Percentiles rank a stretch among this genome's conserved stretches.
phyloP scores from a whole-genome alignment of 2,113 vertebrate species.

The Ranitomeya imitator region DNA sequence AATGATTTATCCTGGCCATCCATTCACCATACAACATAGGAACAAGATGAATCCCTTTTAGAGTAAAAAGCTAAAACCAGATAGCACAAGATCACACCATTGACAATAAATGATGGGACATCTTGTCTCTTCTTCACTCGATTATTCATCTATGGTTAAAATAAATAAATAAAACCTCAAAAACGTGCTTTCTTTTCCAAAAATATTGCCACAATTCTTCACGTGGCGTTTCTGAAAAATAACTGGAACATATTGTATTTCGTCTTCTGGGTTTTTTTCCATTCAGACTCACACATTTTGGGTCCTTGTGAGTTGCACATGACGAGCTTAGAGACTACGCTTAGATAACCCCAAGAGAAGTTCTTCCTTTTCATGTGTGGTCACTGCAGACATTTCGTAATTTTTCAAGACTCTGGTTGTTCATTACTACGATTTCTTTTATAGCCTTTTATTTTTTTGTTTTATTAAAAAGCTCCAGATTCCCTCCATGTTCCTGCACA shows the following conservation, averaged over 20 bases:
- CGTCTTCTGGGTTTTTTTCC: not conserved
- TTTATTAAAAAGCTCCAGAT: too few relatives aligned
- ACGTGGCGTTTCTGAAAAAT: not conserved
- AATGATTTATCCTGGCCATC: too few relatives aligned
- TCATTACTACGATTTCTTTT: not conserved
- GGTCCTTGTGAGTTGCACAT: not conserved
- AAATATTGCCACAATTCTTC: not conserved
- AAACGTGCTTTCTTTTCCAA: too few relatives aligned
- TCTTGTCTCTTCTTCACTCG: too few relatives aligned
- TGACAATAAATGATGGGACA: not conserved
- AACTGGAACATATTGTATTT: not conserved
- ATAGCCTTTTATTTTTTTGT: too few relatives aligned
- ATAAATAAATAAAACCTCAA: not conserved
- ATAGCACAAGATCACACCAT: too few relatives aligned
- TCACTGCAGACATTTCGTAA: not conserved
- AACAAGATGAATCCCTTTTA: too few relatives aligned
- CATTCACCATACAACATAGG: too few relatives aligned
- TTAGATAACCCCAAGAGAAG: not conserved
- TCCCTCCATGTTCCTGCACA: too few relatives aligned
- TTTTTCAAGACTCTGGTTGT: not conserved
- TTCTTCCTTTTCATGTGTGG: not conserved
- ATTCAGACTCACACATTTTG: not conserved
- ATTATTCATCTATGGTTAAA: not conserved
- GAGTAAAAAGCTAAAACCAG: too few relatives aligned
- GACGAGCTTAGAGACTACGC: not conserved